Base-by-base conservation (phyloP, 2,888 invertebrate species). In the Psylliodes chrysocephalus region DNA sequence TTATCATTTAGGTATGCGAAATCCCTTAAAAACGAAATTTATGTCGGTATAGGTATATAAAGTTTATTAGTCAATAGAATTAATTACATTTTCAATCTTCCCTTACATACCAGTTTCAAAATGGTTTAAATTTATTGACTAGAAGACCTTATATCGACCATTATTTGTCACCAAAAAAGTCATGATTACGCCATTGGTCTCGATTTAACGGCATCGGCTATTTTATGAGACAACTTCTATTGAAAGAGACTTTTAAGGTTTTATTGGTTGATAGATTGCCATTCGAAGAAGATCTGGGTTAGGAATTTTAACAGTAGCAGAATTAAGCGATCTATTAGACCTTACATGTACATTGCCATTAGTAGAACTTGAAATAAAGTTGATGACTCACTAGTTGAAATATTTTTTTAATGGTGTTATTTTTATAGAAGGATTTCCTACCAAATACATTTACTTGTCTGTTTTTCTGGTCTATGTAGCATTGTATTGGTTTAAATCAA, bases 121-220 rank as follows among this genome's bases (percentile, higher is more conserved):
- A n/a, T 10, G 25, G n/a, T 33, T 25, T 2, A 7, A 1, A 33
- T 33, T 33, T 33, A 33, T 33, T 8, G n/a, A 10, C 33, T 10
- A 47, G 25, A 22, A 47, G 47, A 22, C 47, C 47, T 47, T 47
- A n/a, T 25, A 47, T 25, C 14, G 47, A 25, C 47, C 47, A 22
- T 57, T 47, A 35, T 57, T 38, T 47, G 47, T 57, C 46, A 30
- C 47, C 56, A 57, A 57, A 57, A 35, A 19, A 35, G 47, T 35
- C 33, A 19, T 14, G 17, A 33, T 57, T 57, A 47, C 35, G 25
- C 56, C 30, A 57, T 46, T 57, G 47, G 10, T 47, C 47, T 35
- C 15, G 35, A n/a, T 57, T 30, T 33, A 40, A 53, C 12, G 17
- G 1, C 12, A n/a, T 19, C 44, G 8, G 7, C 12, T 19, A 18